These are phyloP conservation scores for Acomys russatus DNA, from an alignment of 2,797 vertebrate species.

Conservation along the genomic window DNA sequence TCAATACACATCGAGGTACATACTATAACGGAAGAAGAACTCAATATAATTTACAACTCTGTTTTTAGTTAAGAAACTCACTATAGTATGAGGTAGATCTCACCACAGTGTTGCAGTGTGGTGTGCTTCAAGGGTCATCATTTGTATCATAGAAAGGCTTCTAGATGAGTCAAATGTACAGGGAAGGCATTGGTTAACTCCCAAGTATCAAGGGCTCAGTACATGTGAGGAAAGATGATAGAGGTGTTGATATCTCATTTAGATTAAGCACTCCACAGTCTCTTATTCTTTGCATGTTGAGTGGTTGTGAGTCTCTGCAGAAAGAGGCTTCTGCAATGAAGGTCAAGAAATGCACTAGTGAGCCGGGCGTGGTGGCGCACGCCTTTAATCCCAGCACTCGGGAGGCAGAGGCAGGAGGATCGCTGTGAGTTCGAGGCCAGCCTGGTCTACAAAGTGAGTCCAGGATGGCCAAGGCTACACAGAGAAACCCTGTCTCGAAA, in stretches of 20 bases:
- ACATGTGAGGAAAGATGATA: fast-evolving
- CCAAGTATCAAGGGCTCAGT: background rate
- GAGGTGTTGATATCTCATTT: background rate
- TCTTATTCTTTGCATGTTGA: background rate
- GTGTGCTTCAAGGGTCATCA: background rate
- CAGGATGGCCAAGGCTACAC: too few species aligned
- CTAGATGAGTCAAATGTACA: background rate
- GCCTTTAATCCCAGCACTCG: too few species aligned
- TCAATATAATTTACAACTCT: background rate
- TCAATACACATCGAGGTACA: background rate
- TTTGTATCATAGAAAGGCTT: background rate
- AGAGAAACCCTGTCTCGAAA: too few species aligned
- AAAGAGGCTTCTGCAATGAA: background rate
- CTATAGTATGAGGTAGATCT: background rate
- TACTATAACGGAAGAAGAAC: background rate
- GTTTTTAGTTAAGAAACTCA: background rate
- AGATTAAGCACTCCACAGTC: background rate
- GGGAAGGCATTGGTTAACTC: background rate
- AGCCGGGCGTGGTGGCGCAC: too few species aligned
- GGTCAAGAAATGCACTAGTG: background rate
- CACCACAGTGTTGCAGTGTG: background rate
- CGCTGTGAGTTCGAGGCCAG: too few species aligned
- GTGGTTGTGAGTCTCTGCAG: background rate
- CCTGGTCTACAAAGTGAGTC: too few species aligned
- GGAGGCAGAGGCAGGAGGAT: too few species aligned